Base-by-base conservation (phyloP, 1,140 invertebrate species). In the Eriocheir sinensis region DNA sequence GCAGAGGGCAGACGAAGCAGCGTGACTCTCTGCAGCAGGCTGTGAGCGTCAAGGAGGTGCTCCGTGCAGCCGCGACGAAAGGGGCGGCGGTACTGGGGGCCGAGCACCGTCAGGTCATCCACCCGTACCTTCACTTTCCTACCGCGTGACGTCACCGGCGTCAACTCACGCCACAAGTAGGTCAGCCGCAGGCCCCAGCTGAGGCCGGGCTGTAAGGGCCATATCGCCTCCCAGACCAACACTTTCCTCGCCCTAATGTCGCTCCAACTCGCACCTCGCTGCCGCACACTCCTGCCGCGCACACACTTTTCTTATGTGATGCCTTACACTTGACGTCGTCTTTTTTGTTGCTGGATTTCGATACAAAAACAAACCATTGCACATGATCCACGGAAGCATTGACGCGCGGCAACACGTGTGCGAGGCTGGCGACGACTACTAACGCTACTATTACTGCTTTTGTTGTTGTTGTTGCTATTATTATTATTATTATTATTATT, bases 91-190 rank as follows among this genome's bases (percentile, higher is more conserved):
- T 95, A 94, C 95, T 94, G 88, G 80, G 36, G 85, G 91, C 32
- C 60, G 60, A 96, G 96, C 96, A 38, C 85, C 89, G 81, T 92
- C 94, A 92, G 94, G 94, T 94, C 94, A 94, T 94, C 94, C 81
- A 94, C 94, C 94, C 94, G 89, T 91, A 91, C 89, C 44, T 94
- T 94, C 94, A 94, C 94, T 94, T 94, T 94, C 94, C 94, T 94
- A 90, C 85, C 93, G 80, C 48, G 80, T 94, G 94, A 94, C 94
- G 94, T 94, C 94, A 94, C 81, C 53, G 48, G n/a, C 94, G 94
- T 92, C 89, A 94, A 94, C 89, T 94, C 94, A 94, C 89, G 89
- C 89, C 48, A 86, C 72, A 94, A 94, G 94, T 94, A 94, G 94
- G 94, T 94, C 94, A 94, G 40, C 41, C 30, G 79, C 79, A 89